Evolutionary conservation across 1,140 invertebrate species (phyloP).

Genomic region (Andricus grossulariae): DNA sequence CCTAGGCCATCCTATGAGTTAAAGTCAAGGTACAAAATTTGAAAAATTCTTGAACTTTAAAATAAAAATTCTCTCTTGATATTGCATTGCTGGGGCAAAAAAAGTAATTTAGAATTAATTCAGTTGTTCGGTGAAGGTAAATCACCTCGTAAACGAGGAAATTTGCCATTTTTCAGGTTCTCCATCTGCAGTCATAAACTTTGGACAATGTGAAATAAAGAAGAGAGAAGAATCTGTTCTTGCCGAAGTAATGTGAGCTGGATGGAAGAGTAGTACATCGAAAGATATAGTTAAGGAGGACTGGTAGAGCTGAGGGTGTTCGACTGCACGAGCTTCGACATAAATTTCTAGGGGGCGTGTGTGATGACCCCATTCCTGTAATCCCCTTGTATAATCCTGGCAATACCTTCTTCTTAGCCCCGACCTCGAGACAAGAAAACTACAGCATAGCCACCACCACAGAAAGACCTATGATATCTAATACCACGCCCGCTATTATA

Average conservation of each 20-base stretch:
- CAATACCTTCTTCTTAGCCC: constrained; percentile 64
- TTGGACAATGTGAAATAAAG: constrained; percentile 31
- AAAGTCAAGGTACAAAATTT: too few species aligned
- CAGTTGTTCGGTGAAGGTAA: too few species aligned
- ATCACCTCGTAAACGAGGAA: neutral
- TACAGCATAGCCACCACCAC: constrained; percentile 37
- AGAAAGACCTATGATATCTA: constrained; percentile 56
- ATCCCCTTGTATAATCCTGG: constrained; percentile 63
- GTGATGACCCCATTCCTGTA: constrained; percentile 58
- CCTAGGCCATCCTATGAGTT: too few species aligned
- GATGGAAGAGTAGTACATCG: neutral
- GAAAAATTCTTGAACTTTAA: too few species aligned
- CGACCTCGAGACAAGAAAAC: constrained; percentile 53
- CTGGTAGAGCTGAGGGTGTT: neutral
- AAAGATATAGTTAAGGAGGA: constrained; percentile 2
- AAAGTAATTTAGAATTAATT: too few species aligned
- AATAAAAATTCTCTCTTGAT: too few species aligned
- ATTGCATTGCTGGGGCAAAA: too few species aligned
- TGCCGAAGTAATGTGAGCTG: constrained; percentile 9
- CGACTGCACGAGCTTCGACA: constrained; percentile 36
- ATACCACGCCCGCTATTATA: constrained; percentile 58
- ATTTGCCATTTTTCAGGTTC: constrained; percentile 23
- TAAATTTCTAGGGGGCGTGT: constrained; percentile 53
- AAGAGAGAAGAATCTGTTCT: constrained; percentile 27
- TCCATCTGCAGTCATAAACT: constrained; percentile 31